phyloP scores from a whole-genome alignment of 2,888 invertebrate species.

The Alloplasta piceator region DNA sequence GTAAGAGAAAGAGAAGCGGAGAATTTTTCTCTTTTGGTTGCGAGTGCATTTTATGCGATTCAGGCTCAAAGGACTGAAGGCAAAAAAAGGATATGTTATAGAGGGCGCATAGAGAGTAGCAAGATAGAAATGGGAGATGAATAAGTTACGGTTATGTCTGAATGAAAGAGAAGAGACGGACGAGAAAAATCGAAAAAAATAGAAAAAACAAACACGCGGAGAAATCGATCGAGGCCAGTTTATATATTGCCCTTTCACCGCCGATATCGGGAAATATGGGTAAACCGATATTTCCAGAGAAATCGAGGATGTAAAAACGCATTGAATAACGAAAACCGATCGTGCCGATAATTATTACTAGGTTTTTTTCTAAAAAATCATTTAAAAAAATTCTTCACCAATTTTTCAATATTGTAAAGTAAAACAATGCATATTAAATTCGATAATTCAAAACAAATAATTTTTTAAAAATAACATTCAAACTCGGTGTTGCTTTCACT shows the following conservation, averaged over 20 bases:
- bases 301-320: background rate
- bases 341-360: background rate
- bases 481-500: background rate
- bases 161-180: constrained; percentile 5
- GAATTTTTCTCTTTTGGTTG: constrained; percentile 23
- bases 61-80: constrained; percentile 47
- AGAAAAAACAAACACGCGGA: constrained; percentile 30
- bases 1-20: background rate
- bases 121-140: constrained; percentile 27
- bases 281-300: constrained; percentile 31
- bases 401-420: too few relatives aligned
- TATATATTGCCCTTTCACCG: constrained; percentile 41
- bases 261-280: constrained; percentile 14
- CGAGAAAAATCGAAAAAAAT: constrained; percentile 13
- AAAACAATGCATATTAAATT: background rate
- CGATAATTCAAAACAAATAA: background rate
- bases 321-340: background rate
- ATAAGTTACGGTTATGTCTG: background rate
- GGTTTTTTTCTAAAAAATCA: too few relatives aligned
- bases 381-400: background rate
- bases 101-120: background rate
- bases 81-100: constrained; percentile 22
- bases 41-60: constrained; percentile 58
- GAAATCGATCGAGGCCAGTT: constrained; percentile 39
- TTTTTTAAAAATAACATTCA: too few relatives aligned